Base-by-base conservation (phyloP, 2,888 invertebrate genomes). In the Acleris cristana region DNA sequence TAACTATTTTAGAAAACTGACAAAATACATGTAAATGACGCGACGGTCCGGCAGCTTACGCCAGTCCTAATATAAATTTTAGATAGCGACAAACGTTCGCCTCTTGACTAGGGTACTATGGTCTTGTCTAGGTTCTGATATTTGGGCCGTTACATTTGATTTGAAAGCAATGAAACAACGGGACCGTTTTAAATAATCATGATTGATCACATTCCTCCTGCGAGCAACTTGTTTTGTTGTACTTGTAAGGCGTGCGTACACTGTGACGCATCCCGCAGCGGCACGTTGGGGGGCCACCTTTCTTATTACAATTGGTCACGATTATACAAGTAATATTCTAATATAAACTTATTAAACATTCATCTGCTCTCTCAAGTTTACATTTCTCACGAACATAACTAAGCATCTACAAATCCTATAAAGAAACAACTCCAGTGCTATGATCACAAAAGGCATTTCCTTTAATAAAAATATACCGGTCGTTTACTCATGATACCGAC, bases 271-370 rank as follows among this genome's bases (percentile, higher is more conserved):
- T 72, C 88, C 90, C 79, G 89, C 88, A 82, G 89, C 71, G 88
- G 74, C 88, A 71, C 89, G 77, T 83, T 87, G 72, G 85, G 89
- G 74, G 75, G 69, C 73, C 77, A 76, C 80, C 77, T 84, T 84
- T 84, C 87, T 83, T 84, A 86, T 82, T 83, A 79, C 87, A 85
- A 86, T 87, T 84, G 87, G 85, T 89, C 88, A 89, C 86, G 88
- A 87, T 85, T 83, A 87, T 40, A 40, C 14, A 40, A 40, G 14
- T 82, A 81, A 79, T 84, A 86, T 82, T 84, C 79, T 81, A 83
- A 81, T 79, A 84, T 85, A 82, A 85, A 83, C 77, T 73, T 73
- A 79, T 80, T 79, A 79, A 77, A 80, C 80, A 82, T 79, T 77
- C 79, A 80, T 76, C 52, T 54, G 51, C 58, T 67, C 56, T 62